phyloP scores from a whole-genome alignment of 1,140 invertebrate species.

The Sitodiplosis mosellana region DNA sequence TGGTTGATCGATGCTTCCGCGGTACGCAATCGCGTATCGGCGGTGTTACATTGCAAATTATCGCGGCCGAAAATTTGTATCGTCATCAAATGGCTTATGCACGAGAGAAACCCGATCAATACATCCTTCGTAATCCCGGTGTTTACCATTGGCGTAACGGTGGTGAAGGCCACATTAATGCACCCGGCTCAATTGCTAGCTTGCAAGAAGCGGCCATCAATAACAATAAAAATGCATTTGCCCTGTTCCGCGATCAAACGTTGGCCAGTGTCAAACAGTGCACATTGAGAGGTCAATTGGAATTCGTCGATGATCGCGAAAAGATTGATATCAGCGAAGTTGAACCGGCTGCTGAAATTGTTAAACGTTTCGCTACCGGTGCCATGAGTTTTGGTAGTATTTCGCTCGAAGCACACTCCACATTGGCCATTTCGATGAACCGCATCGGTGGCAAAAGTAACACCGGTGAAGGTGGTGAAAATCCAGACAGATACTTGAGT shows the following conservation, averaged over 20 bases:
- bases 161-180: constrained; percentile 96
- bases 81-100: constrained; percentile 68
- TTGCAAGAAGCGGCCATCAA: constrained; percentile 73
- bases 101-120: constrained; percentile 45
- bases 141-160: constrained; percentile 91
- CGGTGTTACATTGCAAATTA: constrained; percentile 74
- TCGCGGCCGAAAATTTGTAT: constrained; percentile 75
- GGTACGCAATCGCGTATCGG: constrained; percentile 91
- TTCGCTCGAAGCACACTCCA: constrained; percentile 78
- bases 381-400: constrained; percentile 41
- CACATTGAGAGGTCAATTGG: constrained; percentile 82
- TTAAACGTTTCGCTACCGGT: constrained; percentile 47
- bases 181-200: constrained; percentile 82
- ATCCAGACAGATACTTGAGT: constrained; percentile 66
- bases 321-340: constrained; percentile 73
- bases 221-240: constrained; percentile 70
- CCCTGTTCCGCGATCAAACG: constrained; percentile 71
- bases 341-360: constrained; percentile 83
- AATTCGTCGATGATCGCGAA: constrained; percentile 56
- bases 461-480: constrained; percentile 89
- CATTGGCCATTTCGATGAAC: constrained; percentile 95
- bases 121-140: constrained; percentile 83
- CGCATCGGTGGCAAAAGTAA: constrained; percentile 88
- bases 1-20: constrained; percentile 87
- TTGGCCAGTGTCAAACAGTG: constrained; percentile 74